Conservation (phyloP, 2,113 vertebrate genomes). For the Oreochromis spilurus region DNA sequence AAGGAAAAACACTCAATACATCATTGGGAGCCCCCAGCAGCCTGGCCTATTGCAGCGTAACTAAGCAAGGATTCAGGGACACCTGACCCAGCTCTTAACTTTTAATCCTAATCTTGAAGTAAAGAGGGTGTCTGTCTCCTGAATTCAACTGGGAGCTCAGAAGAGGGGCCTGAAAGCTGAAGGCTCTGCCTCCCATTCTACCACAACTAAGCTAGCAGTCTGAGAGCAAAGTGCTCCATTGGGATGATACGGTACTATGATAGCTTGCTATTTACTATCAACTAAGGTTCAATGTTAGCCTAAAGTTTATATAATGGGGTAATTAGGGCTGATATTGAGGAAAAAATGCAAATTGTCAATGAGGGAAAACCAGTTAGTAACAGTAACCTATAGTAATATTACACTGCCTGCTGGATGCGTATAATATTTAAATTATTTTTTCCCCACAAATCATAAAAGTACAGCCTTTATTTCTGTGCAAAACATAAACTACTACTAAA, state of each 20-base stretch:
- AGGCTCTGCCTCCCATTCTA: neutral
- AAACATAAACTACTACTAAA: neutral
- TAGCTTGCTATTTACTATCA: neutral
- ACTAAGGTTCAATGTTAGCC: neutral
- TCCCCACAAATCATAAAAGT: neutral
- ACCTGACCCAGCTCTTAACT: neutral
- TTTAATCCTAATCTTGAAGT: neutral
- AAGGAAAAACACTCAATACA: neutral
- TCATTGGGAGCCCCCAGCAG: neutral
- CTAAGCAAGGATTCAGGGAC: neutral
- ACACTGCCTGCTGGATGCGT: neutral
- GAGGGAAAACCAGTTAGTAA: neutral
- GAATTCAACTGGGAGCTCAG: neutral
- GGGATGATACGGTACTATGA: neutral
- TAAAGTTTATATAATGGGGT: neutral
- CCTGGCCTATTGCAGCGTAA: neutral
- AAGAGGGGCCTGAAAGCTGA: neutral
- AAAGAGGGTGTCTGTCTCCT: neutral
- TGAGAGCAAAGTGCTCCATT: neutral
- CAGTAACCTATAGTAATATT: neutral
- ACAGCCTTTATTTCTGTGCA: neutral
- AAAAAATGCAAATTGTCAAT: neutral
- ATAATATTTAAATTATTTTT: neutral
- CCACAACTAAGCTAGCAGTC: neutral
- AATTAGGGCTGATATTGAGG: neutral